Conservation (phyloP, 2,888 invertebrate species). For the Tolmerus cingulatus region DNA sequence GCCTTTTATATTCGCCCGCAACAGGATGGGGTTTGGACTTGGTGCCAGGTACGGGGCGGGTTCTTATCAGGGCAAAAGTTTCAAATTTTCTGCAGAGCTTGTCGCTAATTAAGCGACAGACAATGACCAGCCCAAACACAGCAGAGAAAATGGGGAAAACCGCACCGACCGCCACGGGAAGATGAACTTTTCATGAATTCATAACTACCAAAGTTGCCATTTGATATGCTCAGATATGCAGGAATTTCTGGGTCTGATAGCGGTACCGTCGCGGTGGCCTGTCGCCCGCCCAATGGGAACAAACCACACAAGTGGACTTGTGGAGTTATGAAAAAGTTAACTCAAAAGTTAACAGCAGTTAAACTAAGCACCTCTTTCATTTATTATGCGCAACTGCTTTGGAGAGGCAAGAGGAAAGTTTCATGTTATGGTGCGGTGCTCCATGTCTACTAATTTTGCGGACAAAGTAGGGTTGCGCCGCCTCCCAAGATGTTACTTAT, state of each 20-base stretch:
- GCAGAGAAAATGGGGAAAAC: not conserved
- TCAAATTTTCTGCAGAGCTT: conserved; percentile 10
- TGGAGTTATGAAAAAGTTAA: conserved; percentile 28
- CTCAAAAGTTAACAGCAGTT: conserved; percentile 32
- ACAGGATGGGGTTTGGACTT: not conserved
- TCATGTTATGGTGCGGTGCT: not conserved
- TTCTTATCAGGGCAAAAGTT: conserved; percentile 17
- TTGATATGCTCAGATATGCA: conserved; percentile 32
- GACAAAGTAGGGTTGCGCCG: not conserved
- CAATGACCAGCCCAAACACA: conserved; percentile 5
- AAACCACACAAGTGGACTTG: conserved; percentile 24
- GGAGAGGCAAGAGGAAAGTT: not conserved
- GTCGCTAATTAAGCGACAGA: conserved; percentile 32
- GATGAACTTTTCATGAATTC: conserved; percentile 35
- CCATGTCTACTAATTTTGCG: not conserved
- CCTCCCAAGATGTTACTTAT: conserved; percentile 19
- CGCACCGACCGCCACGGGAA: conserved; percentile 14
- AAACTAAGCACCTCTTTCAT: conserved; percentile 29
- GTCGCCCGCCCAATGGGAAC: not conserved
- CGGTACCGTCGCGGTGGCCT: not conserved
- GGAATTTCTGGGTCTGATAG: conserved; percentile 7
- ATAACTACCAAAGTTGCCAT: conserved; percentile 28
- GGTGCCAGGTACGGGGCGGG: not conserved
- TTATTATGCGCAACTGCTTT: conserved; percentile 17
- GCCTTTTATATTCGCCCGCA: not conserved